phyloP scores from a whole-genome alignment of 2,113 vertebrate genomes.

The Stegostoma tigrinum region DNA sequence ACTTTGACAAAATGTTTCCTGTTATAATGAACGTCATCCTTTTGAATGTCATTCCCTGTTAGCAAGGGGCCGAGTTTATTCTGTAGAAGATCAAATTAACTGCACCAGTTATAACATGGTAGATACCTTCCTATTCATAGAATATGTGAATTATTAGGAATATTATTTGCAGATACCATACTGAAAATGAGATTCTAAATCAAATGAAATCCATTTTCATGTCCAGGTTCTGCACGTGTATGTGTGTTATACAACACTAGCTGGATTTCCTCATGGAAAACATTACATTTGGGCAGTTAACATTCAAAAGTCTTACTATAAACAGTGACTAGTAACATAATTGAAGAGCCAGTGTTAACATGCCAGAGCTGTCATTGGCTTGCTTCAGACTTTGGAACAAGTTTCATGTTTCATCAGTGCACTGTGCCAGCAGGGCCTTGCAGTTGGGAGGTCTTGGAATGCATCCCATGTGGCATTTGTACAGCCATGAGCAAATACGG shows the following conservation, averaged over 20 bases:
- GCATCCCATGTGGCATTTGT: constrained; percentile 51
- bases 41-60: neutral
- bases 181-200: neutral
- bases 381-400: neutral
- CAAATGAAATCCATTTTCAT: neutral
- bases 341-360: neutral
- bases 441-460: constrained; percentile 49
- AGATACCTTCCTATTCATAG: neutral
- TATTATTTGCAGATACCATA: neutral
- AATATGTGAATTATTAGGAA: neutral
- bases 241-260: neutral
- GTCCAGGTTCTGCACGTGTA: neutral
- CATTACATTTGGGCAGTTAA: neutral
- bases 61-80: neutral
- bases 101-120: neutral
- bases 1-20: neutral
- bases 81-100: neutral
- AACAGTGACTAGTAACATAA: neutral
- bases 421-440: constrained; percentile 53
- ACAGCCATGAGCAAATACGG: constrained; percentile 50
- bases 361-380: neutral
- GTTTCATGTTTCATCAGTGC: constrained; percentile 30
- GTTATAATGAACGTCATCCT: neutral
- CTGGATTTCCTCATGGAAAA: neutral
- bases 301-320: neutral